Evolutionary conservation across 2,797 vertebrate genomes (phyloP), one percentile per base, ranked within the genome.

Genomic region (Pachyuromys duprasi): DNA sequence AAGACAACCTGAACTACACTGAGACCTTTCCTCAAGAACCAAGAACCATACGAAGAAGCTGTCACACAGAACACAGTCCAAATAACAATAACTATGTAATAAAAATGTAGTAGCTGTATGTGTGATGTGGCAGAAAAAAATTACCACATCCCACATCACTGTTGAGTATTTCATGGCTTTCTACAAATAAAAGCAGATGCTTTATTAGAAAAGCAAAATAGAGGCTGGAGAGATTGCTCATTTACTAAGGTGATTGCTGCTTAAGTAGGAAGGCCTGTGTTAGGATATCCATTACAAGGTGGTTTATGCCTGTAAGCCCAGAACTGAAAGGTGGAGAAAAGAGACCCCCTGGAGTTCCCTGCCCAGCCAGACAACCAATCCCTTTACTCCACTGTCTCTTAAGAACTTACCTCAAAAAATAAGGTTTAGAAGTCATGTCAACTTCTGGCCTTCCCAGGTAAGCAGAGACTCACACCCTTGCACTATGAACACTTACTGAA

Each of bases 161-260:
- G 15, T 14, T 75, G 4, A 83, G 14, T 82, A 72, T 86, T 89
- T 80, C 14, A 92, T 92, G 28, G 4, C 63, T 74, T 39, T 26
- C 6, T 87, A 7, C 39, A 55, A 45, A 31, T 53, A 22, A 93
- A 88, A 67, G 18, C 3, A 4, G 83, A 55, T 2, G 67, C 88
- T 91, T 89, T 93, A 69, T 84, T 75, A 24, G 36, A 90, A 91
- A 94, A 78, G 31, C 1, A 33, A 80, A 82, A 78, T 5, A 31
- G 11, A 24, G 5, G 15, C 28, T 8, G 11, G 5, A 5, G 49
- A 57, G 49, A 17, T 36, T 26, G 22, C 22, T 86, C 24, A 18
- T 6, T 11, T 24, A 9, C 31, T 69, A 17, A 42, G 4, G 31
- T 17, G 33, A n/a, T 13, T 33, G 31, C 1, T 33, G 18, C 18